Evolutionary conservation across 1,140 invertebrate species (phyloP).

Genomic region (Drosophila sproati): DNA sequence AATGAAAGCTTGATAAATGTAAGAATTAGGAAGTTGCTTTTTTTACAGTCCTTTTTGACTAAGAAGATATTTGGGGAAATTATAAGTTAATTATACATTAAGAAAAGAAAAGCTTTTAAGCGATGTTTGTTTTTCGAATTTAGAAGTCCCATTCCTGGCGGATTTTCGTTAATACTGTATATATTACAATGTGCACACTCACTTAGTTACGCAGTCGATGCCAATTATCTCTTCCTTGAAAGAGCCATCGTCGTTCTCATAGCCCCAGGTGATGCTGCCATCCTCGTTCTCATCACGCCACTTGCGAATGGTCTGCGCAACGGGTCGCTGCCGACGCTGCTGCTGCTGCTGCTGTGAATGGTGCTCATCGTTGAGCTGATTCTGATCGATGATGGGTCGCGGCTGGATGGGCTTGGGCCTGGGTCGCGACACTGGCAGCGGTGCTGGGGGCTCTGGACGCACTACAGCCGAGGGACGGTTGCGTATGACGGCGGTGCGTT

Average conservation of each 20-base stretch:
- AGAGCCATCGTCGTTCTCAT: conserved; percentile 89
- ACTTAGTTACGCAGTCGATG: conserved; percentile 90
- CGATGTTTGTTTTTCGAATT: no score
- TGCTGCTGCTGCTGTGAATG: conserved; percentile 41
- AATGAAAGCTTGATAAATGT: no score
- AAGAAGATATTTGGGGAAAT: no score
- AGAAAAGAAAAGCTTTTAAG: no score
- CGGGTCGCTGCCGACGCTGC: conserved; percentile 84
- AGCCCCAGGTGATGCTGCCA: conserved; percentile 94
- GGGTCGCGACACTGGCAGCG: conserved; percentile 48
- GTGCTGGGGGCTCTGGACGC: conserved; percentile 61
- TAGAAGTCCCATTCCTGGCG: no score
- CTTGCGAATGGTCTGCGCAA: conserved; percentile 89
- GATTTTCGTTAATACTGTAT: no score
- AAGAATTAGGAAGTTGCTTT: background rate
- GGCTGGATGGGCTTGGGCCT: conserved; percentile 73
- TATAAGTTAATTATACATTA: no score
- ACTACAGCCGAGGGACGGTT: conserved; percentile 48
- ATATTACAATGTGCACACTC: conserved; percentile 14
- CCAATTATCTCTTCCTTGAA: conserved; percentile 94
- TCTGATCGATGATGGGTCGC: conserved; percentile 75
- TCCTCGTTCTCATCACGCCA: conserved; percentile 92
- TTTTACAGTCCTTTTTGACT: background rate
- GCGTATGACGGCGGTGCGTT: conserved; percentile 63
- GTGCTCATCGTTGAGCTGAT: conserved; percentile 71